phyloP scores from a whole-genome alignment of 1,140 invertebrate species.

The Prorops nasuta region DNA sequence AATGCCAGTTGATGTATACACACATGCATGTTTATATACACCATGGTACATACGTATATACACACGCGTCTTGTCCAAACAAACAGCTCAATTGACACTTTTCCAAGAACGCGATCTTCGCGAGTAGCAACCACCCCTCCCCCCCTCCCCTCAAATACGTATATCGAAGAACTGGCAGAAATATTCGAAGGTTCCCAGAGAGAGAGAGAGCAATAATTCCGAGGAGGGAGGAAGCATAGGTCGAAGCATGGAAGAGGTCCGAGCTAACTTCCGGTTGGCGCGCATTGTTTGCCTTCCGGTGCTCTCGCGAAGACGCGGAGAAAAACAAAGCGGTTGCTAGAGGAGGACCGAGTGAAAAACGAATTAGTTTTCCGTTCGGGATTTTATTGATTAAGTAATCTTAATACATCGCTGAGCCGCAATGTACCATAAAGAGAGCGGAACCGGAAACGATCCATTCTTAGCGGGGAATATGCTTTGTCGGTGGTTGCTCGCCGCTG shows the following conservation, averaged over 20 bases:
- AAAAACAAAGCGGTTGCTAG: background rate
- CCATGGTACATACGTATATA: conserved; percentile 26
- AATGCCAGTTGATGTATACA: conserved; percentile 22
- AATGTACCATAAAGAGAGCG: conserved; percentile 58
- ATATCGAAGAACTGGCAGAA: background rate
- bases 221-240: too few relatives aligned
- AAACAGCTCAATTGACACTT: conserved; percentile 19
- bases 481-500: conserved; percentile 56
- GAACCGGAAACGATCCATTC: conserved; percentile 59
- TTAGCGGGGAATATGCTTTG: conserved; percentile 57
- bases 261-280: too few relatives aligned
- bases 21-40: conserved; percentile 25
- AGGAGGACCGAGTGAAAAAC: conserved; percentile 44
- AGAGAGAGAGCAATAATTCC: too few relatives aligned
- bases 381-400: conserved; percentile 59
- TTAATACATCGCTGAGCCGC: conserved; percentile 59
- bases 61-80: conserved; percentile 26
- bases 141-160: too few relatives aligned
- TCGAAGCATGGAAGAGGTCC: too few relatives aligned
- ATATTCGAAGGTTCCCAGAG: too few relatives aligned
- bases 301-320: too few relatives aligned
- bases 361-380: conserved; percentile 48
- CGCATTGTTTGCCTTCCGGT: too few relatives aligned
- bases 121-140: too few relatives aligned
- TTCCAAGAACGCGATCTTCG: conserved; percentile 13